These are phyloP conservation scores for Microtus montanus DNA, from an alignment of 2,113 vertebrate genomes.

Conservation along the genomic window DNA sequence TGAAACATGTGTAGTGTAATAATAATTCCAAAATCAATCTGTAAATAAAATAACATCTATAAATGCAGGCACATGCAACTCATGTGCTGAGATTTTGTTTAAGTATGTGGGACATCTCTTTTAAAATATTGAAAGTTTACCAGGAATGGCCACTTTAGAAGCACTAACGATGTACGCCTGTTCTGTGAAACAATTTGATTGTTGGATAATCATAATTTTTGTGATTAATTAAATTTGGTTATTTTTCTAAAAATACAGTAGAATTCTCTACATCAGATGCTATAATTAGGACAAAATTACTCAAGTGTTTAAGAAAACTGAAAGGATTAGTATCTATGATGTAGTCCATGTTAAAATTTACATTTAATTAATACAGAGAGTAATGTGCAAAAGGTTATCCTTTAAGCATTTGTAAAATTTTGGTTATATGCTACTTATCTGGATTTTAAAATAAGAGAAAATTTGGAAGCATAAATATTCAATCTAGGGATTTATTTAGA, in stretches of 20 bases:
- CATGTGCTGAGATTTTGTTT: background rate
- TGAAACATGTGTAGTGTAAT: conserved; percentile 49
- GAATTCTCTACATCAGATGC: background rate
- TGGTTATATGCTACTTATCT: background rate
- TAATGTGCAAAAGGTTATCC: background rate
- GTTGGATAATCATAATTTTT: background rate
- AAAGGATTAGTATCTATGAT: background rate
- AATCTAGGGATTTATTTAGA: background rate
- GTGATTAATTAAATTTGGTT: conserved; percentile 25
- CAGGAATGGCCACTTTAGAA: background rate
- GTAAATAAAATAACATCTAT: conserved; percentile 31
- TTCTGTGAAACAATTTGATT: background rate
- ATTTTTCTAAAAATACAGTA: conserved; percentile 17
- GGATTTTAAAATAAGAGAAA: background rate
- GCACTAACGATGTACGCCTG: background rate
- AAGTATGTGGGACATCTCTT: background rate
- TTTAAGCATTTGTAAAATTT: background rate
- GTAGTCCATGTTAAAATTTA: background rate
- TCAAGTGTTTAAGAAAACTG: background rate
- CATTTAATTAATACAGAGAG: background rate
- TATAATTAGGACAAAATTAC: background rate
- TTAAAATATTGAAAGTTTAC: conserved; percentile 26
- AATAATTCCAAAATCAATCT: conserved; percentile 34
- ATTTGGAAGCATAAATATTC: background rate
- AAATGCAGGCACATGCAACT: background rate